A percentile compares a stretch with the other conserved stretches of the same genome.
Evolutionary conservation across 2,888 invertebrate species (phyloP).

Genomic region (Tanytarsus gracilentus): DNA sequence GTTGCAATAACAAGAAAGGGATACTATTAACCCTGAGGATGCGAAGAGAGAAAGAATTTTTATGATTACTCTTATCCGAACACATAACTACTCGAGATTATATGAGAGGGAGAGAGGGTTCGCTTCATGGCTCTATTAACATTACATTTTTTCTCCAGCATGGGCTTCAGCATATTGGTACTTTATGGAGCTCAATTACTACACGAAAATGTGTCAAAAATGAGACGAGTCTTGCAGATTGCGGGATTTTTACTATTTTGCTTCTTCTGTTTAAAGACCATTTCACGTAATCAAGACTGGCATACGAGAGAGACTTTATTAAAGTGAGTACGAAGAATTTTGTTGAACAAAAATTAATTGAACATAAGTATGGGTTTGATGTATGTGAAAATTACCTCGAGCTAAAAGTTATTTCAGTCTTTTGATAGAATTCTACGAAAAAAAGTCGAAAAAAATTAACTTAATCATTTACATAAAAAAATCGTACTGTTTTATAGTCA

Average conservation of each 20-base stretch:
- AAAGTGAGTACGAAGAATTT: slow-evolving; percentile 46
- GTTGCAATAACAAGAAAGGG: too few species aligned
- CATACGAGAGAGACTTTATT: slow-evolving; percentile 64
- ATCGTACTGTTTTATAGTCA: too few species aligned
- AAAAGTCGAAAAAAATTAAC: too few species aligned
- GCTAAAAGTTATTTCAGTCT: too few species aligned
- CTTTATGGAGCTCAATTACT: slow-evolving; percentile 63
- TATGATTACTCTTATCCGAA: slow-evolving; percentile 1
- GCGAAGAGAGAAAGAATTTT: slow-evolving; percentile 1
- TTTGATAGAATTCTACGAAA: too few species aligned
- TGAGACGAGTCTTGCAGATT: slow-evolving; percentile 43
- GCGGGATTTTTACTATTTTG: slow-evolving; percentile 52
- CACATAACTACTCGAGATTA: neutral
- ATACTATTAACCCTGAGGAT: too few species aligned
- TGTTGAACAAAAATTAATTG: neutral
- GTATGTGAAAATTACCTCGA: too few species aligned
- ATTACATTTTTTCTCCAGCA: slow-evolving; percentile 46
- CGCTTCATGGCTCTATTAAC: slow-evolving; percentile 24
- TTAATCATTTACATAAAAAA: too few species aligned
- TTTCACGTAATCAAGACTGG: slow-evolving; percentile 68
- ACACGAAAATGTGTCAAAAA: slow-evolving; percentile 46
- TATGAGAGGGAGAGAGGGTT: slow-evolving; percentile 1
- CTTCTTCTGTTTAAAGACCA: slow-evolving; percentile 56
- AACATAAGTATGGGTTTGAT: too few species aligned
- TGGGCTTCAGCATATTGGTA: slow-evolving; percentile 70